Percentiles rank a stretch among this genome's conserved stretches.
Evolutionary conservation across 2,888 invertebrate species (phyloP).

Genomic region (Furcula furcula): DNA sequence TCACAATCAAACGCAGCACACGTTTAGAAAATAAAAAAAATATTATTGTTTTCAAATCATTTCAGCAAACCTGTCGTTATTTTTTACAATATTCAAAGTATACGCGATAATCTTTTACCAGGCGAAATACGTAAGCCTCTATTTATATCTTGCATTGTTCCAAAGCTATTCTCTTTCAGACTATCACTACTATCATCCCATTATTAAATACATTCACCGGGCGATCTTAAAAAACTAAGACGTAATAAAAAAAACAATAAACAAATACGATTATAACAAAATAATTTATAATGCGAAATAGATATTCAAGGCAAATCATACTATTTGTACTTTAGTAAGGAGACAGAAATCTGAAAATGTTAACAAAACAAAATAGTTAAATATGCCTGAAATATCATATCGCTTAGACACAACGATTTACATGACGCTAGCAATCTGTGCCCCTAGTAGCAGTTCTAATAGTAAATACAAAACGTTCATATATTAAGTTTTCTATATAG

Average conservation of each 20-base stretch:
- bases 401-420: conserved; percentile 21
- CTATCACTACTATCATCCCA: conserved; percentile 25
- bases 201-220: conserved; percentile 26
- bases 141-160: conserved; percentile 4
- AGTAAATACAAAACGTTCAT: too few relatives aligned
- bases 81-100: too few relatives aligned
- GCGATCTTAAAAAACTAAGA: conserved; percentile 27
- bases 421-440: too few relatives aligned
- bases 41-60: too few relatives aligned
- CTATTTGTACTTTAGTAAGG: conserved; percentile 25
- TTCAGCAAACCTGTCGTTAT: too few relatives aligned
- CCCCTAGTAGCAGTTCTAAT: too few relatives aligned
- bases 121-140: conserved; percentile 12
- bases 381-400: conserved; percentile 33
- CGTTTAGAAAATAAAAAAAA: too few relatives aligned
- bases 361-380: conserved; percentile 7
- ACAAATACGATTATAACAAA: conserved; percentile 40
- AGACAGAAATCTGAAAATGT: conserved; percentile 4
- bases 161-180: conserved; percentile 19
- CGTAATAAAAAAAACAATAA: conserved; percentile 37
- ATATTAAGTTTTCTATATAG: too few relatives aligned
- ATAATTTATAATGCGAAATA: conserved; percentile 29
- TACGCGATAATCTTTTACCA: conserved; percentile 21
- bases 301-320: conserved; percentile 32
- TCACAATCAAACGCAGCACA: too few relatives aligned